Base-by-base conservation (phyloP, 2,888 invertebrate species). In the Campaea margaritaria region DNA sequence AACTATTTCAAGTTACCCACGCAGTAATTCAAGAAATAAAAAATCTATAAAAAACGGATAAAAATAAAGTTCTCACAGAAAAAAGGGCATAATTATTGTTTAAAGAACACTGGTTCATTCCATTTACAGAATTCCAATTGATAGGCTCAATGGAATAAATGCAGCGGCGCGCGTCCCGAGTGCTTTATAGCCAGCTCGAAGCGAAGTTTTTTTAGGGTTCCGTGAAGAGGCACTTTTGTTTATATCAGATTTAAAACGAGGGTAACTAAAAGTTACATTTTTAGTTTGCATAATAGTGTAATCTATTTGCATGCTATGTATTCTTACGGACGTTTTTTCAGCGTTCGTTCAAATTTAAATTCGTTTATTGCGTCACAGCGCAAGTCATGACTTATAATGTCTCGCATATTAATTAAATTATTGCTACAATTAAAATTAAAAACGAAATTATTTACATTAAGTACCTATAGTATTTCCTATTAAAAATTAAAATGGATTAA, bases 141-240 rank as follows among this genome's bases (percentile, higher is more conserved):
- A 78, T 76, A 72, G 70, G 56, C 74, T 82, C 75, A 83, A 83
- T 86, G 82, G 77, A 83, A 81, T 79, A 79, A 82, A 81, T 72
- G 79, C 79, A 71, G 63, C 65, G 73, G 72, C 72, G 76, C 73
- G 65, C 73, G 65, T 67, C 68, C 67, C 61, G 65, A 59, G 41
- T 47, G 69, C 74, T 78, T 78, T 78, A 79, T 73, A 38, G 64
- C 72, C 56, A 50, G 64, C 73, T 65, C 67, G 67, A 44, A 42
- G 50, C 71, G 70, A 71, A 69, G 71, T 76, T 13, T 21, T 74
- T 79, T 81, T 76, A 74, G 73, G 72, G 72, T 73, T 73, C 77
- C 71, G 62, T 45, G 10, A 16, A n/a, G 1, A 15, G 1, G 8
- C 28, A 27, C 2, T 5, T 12, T 0, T 12, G 1, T 31, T 31